Evolutionary conservation across 2,888 invertebrate genomes (phyloP), one percentile per base, ranked within the genome.

Genomic region (Scaptomyza polygonia): DNA sequence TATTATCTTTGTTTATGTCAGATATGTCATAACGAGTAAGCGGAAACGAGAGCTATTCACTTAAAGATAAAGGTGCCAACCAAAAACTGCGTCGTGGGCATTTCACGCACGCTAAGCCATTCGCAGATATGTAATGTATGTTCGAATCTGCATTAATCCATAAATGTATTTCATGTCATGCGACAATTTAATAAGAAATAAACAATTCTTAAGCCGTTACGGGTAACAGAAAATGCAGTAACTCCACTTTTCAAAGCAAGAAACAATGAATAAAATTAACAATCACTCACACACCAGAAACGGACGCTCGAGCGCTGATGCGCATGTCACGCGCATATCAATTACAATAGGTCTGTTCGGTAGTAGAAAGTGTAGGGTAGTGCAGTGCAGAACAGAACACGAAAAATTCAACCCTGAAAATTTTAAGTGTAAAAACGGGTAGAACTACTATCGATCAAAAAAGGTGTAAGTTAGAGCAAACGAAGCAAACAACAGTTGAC

Each of bases 81-180:
- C 48, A 49, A 69, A 77, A 87, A 80, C 81, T 80, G 88, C 79
- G 79, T 87, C 82, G 82, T 87, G 78, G 49, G 62, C 52, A 81
- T 68, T 78, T 56, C 78, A 51, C 52, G 79, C 73, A 77, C 68
- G 74, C 55, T 65, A 72, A 55, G 54, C 54, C 58, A 53, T 36
- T 32, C 45, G 32, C 52, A 48, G 32, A 12, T 34, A 43, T 62
- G 29, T 53, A 32, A 5, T 25, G 53, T 58, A 25, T 56, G 30
- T 55, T 48, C 16, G 29, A 18, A 59, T 56, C 80, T 83, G 67
- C 72, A 83, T 5, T 6, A 34, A 52, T 56, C 66, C 39, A 16
- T 3, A 5, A 5, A n/a, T 3, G 3, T 42, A 36, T 14, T 32
- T 48, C 9, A 25, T 14, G 25, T 11, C 27, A 40, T 43, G 8